Evolutionary conservation across 2,888 invertebrate species (phyloP).

Genomic region (Osmoderma eremita): DNA sequence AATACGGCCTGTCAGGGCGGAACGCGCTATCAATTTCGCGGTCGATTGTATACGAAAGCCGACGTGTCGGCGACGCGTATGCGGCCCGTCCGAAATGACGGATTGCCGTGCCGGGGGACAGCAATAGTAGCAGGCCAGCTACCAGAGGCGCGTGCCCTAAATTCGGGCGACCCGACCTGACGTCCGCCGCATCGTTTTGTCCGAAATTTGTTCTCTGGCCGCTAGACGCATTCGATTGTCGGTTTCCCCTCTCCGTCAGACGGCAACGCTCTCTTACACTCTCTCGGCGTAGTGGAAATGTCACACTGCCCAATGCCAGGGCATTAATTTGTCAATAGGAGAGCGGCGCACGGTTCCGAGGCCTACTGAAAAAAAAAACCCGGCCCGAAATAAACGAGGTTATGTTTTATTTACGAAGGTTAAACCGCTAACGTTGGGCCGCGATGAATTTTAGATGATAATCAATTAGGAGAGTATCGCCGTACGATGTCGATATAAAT

Average conservation of each 20-base stretch:
- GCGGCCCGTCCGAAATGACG: constrained; percentile 27
- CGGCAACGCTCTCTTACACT: no score
- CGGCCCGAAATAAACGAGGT: no score
- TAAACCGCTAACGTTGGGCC: no score
- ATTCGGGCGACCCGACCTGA: constrained; percentile 11
- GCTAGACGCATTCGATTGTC: constrained; percentile 19
- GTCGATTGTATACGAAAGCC: constrained; percentile 32
- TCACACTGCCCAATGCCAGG: constrained; percentile 12
- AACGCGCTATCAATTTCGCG: constrained; percentile 31
- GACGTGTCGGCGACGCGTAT: constrained; percentile 21
- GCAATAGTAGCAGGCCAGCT: not conserved
- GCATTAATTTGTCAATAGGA: constrained; percentile 24
- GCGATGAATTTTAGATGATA: no score
- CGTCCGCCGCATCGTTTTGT: constrained; percentile 22
- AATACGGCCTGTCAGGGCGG: constrained; percentile 22
- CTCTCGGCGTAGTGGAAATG: constrained; percentile 7
- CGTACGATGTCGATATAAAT: no score
- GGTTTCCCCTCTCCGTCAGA: not conserved
- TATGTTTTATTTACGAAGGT: no score
- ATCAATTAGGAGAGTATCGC: no score
- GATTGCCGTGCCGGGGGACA: constrained; percentile 7
- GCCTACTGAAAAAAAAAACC: no score
- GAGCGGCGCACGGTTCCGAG: not conserved
- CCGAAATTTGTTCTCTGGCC: constrained; percentile 23
- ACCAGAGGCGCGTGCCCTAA: constrained; percentile 9